A percentile compares a stretch with the other conserved stretches of the same genome.
Conservation (phyloP, 2,797 vertebrate species). For the Dendrocincla fuliginosa region DNA sequence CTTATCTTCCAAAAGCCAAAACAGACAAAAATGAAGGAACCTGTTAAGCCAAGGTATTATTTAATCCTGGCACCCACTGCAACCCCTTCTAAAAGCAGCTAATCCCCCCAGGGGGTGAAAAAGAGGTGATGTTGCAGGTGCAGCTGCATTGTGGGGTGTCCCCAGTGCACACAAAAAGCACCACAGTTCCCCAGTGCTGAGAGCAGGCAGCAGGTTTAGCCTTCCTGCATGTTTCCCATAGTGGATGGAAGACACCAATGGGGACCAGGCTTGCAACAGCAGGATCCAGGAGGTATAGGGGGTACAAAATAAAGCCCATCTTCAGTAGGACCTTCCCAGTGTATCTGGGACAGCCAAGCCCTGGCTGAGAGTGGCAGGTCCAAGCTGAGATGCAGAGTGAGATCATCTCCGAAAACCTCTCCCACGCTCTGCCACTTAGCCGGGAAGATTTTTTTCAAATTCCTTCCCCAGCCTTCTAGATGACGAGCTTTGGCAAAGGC, state of each 20-base stretch:
- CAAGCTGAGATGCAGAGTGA: conserved; percentile 23
- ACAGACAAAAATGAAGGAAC: neutral
- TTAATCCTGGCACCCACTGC: neutral
- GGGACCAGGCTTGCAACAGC: neutral
- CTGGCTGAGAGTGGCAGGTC: neutral
- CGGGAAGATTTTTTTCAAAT: neutral
- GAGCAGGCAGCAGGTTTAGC: neutral
- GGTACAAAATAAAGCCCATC: neutral
- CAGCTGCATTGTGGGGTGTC: neutral
- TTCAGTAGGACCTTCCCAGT: neutral
- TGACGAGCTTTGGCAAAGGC: neutral
- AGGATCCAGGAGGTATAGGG: neutral
- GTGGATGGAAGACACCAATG: neutral
- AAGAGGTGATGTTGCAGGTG: neutral
- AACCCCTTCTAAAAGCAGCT: neutral
- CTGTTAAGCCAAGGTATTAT: neutral
- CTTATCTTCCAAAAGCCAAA: neutral
- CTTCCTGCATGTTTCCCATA: neutral
- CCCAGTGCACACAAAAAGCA: neutral
- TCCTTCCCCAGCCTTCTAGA: neutral
- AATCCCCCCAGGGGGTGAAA: no score
- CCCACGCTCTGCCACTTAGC: conserved; percentile 17
- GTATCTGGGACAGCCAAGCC: neutral
- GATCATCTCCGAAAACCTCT: conserved; percentile 24
- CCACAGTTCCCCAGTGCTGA: rapidly evolving